Evolutionary conservation across 1,140 invertebrate species (phyloP), one percentile per base, ranked within the genome.

Genomic region (Stenopsyche tienmushanensis): DNA sequence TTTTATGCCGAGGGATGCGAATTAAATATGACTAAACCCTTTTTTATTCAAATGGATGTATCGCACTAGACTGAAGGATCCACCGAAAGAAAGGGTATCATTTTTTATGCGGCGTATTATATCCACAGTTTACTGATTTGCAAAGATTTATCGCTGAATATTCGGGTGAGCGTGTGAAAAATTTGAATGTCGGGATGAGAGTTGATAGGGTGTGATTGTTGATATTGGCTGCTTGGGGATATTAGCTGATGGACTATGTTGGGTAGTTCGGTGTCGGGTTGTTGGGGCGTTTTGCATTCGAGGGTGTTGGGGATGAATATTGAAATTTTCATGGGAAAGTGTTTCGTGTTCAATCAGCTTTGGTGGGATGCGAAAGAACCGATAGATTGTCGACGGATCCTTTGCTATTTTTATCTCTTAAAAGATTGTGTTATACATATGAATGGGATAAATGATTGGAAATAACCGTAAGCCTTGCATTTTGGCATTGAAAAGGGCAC

Each of bases 11-110:
- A 54, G 55, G 65, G 65, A 70, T 65, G 62, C 62, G 69, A 67
- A 67, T 67, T 67, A 64, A 68, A 44, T 60, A 60, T 62, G 42
- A 55, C 66, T 23, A 10, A 49, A 62, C 47, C 68, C 62, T 70
- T 70, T 67, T 66, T 70, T 70, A 70, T 70, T 70, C 69, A 70
- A 70, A 70, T 70, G 64, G 62, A 60, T 58, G 47, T 60, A 64
- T 70, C 65, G 63, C 45, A 64, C 66, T 64, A 69, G 58, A 67
- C 66, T 68, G 57, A 67, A 66, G 69, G 69, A 70, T 70, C 57
- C 65, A 67, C 62, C 45, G 20, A 39, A 15, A 59, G 62, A 65
- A 65, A 69, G 64, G 68, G 62, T 70, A 64, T 70, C 68, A 64
- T 65, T 70, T 69, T 64, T 62, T 69, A 50, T 67, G 45, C 55